Evolutionary conservation across 1,140 invertebrate species (phyloP).

Genomic region (Thalassaphorura encarpata): DNA sequence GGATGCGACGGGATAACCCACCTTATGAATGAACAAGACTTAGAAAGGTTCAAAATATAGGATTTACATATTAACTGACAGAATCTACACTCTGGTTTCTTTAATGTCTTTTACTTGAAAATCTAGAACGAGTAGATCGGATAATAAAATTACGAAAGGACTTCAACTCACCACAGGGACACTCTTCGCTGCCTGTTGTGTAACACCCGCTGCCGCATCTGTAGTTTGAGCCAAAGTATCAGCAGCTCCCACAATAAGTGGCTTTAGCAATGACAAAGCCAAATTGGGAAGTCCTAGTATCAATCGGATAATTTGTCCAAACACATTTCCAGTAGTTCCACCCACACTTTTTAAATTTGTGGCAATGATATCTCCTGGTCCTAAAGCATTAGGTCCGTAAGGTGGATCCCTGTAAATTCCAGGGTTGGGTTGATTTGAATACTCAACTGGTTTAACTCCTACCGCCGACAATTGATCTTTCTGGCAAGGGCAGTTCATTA

Average conservation of each 20-base stretch:
- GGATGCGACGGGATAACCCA: no score
- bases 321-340: slow-evolving; percentile 33
- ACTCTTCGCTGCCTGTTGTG: slow-evolving; percentile 31
- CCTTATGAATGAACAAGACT: no score
- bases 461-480: slow-evolving; percentile 30
- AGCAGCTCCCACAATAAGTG: slow-evolving; percentile 31
- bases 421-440: slow-evolving; percentile 30
- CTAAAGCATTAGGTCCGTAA: slow-evolving; percentile 31
- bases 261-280: slow-evolving; percentile 31
- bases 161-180: slow-evolving; percentile 30
- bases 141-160: not conserved
- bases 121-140: no score
- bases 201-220: slow-evolving; percentile 32
- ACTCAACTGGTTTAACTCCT: slow-evolving; percentile 32
- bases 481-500: slow-evolving; percentile 33
- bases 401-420: slow-evolving; percentile 32
- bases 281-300: slow-evolving; percentile 32
- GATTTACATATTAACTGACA: no score
- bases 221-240: slow-evolving; percentile 34
- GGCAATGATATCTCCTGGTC: slow-evolving; percentile 33
- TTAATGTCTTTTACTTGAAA: no score
- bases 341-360: slow-evolving; percentile 33
- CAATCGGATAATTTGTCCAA: slow-evolving; percentile 32
- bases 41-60: no score
- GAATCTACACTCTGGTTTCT: no score